Evolutionary conservation across 2,113 vertebrate species (phyloP).

Genomic region (Paradisaea rubra): DNA sequence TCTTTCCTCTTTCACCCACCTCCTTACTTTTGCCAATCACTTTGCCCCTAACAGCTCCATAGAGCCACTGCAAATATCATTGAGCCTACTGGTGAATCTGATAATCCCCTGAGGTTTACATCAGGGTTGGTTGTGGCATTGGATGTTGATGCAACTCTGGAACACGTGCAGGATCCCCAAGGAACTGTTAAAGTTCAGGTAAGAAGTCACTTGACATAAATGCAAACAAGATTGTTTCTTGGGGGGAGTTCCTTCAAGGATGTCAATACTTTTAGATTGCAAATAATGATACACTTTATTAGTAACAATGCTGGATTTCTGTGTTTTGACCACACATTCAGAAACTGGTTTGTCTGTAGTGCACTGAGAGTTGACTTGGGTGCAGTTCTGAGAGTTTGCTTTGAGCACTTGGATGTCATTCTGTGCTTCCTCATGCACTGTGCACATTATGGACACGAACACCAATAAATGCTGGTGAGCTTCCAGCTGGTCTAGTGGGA

Average conservation of each 20-base stretch:
- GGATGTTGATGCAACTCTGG: conserved; percentile 91
- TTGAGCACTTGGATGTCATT: neutral
- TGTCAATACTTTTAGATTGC: neutral
- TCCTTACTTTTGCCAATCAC: neutral
- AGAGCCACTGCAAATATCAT: conserved; percentile 89
- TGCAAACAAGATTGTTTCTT: neutral
- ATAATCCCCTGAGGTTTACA: conserved; percentile 92
- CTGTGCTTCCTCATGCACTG: rapidly evolving
- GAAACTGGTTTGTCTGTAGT: neutral
- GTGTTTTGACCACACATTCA: neutral
- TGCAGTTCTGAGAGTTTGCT: neutral
- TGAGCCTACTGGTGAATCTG: conserved; percentile 92
- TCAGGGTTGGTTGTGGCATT: conserved; percentile 90
- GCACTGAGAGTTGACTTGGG: rapidly evolving
- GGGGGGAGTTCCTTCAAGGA: neutral
- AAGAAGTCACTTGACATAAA: neutral
- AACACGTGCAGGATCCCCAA: conserved; percentile 91
- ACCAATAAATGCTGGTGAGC: neutral
- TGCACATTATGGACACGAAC: rapidly evolving
- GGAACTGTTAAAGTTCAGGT: conserved; percentile 93
- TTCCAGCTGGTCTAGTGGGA: neutral
- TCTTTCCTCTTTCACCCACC: neutral
- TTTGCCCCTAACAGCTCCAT: conserved; percentile 75
- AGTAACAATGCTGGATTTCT: neutral
- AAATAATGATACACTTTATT: neutral